A percentile compares a stretch with the other conserved stretches of the same genome.
These are phyloP conservation scores for Aix galericulata DNA, from an alignment of 2,113 vertebrate species.

Conservation along the genomic window DNA sequence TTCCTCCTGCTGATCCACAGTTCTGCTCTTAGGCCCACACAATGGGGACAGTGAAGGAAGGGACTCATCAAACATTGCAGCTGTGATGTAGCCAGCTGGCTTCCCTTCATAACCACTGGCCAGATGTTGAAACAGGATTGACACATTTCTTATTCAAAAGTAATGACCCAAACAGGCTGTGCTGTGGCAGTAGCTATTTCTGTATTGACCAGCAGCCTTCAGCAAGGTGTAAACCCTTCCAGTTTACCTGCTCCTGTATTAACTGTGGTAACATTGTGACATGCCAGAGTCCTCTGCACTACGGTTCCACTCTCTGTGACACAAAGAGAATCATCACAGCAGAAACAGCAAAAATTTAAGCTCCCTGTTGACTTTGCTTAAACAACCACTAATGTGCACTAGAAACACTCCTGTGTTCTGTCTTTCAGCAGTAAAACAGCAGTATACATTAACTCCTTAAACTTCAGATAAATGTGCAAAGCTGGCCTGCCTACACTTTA, in stretches of 20 bases:
- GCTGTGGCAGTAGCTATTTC: background rate
- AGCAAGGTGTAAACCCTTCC: background rate
- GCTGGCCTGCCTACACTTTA: background rate
- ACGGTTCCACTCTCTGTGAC: background rate
- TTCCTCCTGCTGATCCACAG: accelerated
- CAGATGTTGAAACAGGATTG: background rate
- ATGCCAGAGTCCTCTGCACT: background rate
- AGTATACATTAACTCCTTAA: background rate
- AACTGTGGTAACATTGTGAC: background rate
- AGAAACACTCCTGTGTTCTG: background rate
- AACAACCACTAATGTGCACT: background rate
- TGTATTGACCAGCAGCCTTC: background rate
- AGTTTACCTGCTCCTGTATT: background rate
- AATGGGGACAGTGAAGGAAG: background rate
- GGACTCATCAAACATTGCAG: background rate
- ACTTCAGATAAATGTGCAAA: background rate
- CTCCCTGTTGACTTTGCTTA: background rate
- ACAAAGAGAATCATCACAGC: background rate
- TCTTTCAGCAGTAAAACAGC: background rate
- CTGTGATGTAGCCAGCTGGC: background rate
- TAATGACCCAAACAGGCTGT: background rate
- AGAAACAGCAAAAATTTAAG: background rate
- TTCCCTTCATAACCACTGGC: background rate
- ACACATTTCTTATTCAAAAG: background rate
- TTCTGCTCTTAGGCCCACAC: background rate